Base-by-base conservation (phyloP, 2,113 vertebrate genomes). In the Neogale vison region DNA sequence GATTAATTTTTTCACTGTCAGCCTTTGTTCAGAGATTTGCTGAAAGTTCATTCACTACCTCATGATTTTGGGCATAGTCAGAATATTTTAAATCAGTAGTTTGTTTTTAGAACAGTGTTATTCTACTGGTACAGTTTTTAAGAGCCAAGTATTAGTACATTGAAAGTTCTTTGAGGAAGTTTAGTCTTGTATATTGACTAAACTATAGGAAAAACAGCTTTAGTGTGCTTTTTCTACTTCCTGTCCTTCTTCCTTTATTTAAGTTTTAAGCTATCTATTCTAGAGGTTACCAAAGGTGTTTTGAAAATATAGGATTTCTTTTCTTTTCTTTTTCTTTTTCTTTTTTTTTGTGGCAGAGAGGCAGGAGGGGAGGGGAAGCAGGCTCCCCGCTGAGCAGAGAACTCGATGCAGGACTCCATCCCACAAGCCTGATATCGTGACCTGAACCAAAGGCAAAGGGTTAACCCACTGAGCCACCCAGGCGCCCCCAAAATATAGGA, bases 81-180 rank as follows among this genome's bases (percentile, higher is more conserved):
- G 23, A 82, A 57, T 61, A 92, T 34, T 92, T 82, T 95, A 90
- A 85, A 90, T 61, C 7, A 92, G 3, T 79, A 39, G 29, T 95
- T 92, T 92, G 79, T 50, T 67, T 97, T 94, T 86, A 81, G 47
- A 59, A 84, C 29, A 76, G 39, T 87, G 31, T 93, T 90, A 76
- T 50, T 71, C 0, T 88, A 18, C 24, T 96, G 96, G 82, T 76
- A 88, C 34, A 94, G 76, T 15, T 84, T 97, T 88, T 84, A 84
- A 93, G 94, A 92, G 20, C 24, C 69, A 71, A 59, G 15, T 79
- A 21, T 72, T 90, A 94, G 55, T 92, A 89, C 47, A 13, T 61
- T 57, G 50, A 47, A 96, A 96, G 36, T 85, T 94, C 34, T 96
- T 93, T 93, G 92, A 96, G 92, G 97, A 97, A 96, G 72, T 96